Evolutionary conservation across 2,888 invertebrate genomes (phyloP), one percentile per base, ranked within the genome.

Genomic region (Stenchaetothrips biformis): DNA sequence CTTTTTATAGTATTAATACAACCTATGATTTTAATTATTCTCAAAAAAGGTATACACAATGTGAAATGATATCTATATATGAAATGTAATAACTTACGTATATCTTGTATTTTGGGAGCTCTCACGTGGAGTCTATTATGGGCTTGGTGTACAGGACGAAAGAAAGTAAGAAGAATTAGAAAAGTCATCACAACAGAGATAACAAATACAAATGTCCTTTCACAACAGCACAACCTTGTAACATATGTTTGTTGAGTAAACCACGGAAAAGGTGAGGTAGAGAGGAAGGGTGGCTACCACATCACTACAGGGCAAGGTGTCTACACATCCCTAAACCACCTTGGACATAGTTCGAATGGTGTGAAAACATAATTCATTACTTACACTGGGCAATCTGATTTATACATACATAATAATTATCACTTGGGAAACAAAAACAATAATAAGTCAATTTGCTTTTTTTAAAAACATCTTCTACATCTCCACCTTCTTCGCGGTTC

Each of bases 191-290:
- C 87, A 87, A 86, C 87, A 86, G 87, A 87, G 87, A 87, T 87
- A 87, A 87, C 87, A 87, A 87, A 85, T 86, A 87, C 81, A 80
- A 83, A 82, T 82, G 82, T 83, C 82, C 82, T 85, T 87, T 87
- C 86, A 87, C 87, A 87, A 87, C 87, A 87, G 87, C 87, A 88
- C 88, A 88, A 88, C 88, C 88, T 87, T 87, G 86, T 86, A 86
- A 86, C 86, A 85, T 86, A 86, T 86, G 85, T 85, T 85, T 86
- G 80, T 83, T 82, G 67, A 74, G 25, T 25, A 74, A 74, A 74
- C 67, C 67, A 74, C 67, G 67, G 67, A 81, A 80, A 82, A 79
- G 47, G 59, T 78, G 59, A 74, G 49, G 21, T 77, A 78, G 81
- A 80, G 37, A 13, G 77, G 80, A 25, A 48, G 13, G 67, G 67